phyloP scores from a whole-genome alignment of 1,140 invertebrate species.

The Parasteatoda tepidariorum region DNA sequence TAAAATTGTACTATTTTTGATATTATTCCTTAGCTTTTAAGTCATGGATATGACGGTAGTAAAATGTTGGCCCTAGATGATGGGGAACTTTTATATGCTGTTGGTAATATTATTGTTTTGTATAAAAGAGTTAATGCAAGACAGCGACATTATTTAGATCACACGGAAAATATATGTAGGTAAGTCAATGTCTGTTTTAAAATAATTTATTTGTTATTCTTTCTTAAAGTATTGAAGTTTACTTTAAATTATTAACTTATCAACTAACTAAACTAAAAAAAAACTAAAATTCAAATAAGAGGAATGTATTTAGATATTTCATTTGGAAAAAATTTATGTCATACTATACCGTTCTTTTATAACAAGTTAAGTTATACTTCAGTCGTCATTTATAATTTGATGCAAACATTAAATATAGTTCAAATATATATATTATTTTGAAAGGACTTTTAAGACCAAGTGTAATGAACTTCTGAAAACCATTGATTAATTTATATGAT shows the following conservation, averaged over 20 bases:
- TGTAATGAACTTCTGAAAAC: too few species aligned
- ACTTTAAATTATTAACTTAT: background rate
- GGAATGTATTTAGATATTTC: background rate
- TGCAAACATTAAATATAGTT: too few species aligned
- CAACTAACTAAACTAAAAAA: background rate
- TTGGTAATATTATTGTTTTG: slow-evolving; percentile 90
- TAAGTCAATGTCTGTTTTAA: background rate
- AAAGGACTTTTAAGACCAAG: too few species aligned
- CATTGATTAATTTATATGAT: too few species aligned
- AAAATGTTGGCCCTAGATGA: background rate
- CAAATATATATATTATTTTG: too few species aligned
- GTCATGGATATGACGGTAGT: slow-evolving; percentile 43
- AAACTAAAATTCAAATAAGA: background rate
- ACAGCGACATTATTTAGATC: slow-evolving; percentile 91
- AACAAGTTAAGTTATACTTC: too few species aligned
- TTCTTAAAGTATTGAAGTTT: background rate
- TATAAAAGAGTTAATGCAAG: slow-evolving; percentile 89
- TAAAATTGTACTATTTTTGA: background rate
- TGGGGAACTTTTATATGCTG: slow-evolving; percentile 92
- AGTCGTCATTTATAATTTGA: too few species aligned
- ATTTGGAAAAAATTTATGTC: too few species aligned
- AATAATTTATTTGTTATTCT: background rate
- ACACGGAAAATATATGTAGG: slow-evolving; percentile 88
- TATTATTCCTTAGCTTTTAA: background rate
- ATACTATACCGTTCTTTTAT: too few species aligned